Evolutionary conservation across 2,888 invertebrate genomes (phyloP).

Genomic region (Papilio demoleus): DNA sequence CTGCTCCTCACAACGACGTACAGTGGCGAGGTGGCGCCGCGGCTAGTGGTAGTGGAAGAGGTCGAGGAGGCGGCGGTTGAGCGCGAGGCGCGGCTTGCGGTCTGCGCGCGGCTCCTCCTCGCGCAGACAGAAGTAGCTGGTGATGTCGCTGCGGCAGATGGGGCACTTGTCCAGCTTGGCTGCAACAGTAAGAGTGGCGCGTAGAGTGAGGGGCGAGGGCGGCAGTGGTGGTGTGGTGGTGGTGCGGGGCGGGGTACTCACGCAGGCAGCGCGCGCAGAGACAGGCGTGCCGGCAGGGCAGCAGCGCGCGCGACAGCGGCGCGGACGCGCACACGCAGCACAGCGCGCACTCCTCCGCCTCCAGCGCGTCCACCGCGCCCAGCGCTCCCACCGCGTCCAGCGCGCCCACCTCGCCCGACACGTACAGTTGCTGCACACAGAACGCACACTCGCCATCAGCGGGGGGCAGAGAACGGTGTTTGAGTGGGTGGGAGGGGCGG

Average conservation of each 20-base stretch:
- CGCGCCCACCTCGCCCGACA: slow-evolving; percentile 63
- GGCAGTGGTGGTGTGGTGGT: too few species aligned
- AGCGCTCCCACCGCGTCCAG: slow-evolving; percentile 51
- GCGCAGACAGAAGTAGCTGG: slow-evolving; percentile 92
- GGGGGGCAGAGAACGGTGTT: too few species aligned
- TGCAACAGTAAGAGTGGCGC: slow-evolving; percentile 54
- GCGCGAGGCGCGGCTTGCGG: slow-evolving; percentile 81
- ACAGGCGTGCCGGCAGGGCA: slow-evolving; percentile 94
- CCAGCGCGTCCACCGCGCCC: slow-evolving; percentile 49
- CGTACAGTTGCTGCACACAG: slow-evolving; percentile 87
- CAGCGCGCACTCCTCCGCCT: slow-evolving; percentile 60
- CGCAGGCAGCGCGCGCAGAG: slow-evolving; percentile 85
- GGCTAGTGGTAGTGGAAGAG: slow-evolving; percentile 86
- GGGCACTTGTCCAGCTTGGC: slow-evolving; percentile 93
- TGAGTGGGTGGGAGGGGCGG: background rate
- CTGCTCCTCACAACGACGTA: background rate
- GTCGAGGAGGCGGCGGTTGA: slow-evolving; percentile 89
- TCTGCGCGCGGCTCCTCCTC: slow-evolving; percentile 87
- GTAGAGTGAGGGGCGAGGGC: background rate
- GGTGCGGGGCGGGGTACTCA: background rate
- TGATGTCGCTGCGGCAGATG: slow-evolving; percentile 92
- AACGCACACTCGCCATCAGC: background rate
- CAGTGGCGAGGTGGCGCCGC: background rate
- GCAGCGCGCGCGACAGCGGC: slow-evolving; percentile 89
- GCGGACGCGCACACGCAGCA: slow-evolving; percentile 93